phyloP scores from a whole-genome alignment of 2,797 vertebrate species.

The Sandelia bainsii region DNA sequence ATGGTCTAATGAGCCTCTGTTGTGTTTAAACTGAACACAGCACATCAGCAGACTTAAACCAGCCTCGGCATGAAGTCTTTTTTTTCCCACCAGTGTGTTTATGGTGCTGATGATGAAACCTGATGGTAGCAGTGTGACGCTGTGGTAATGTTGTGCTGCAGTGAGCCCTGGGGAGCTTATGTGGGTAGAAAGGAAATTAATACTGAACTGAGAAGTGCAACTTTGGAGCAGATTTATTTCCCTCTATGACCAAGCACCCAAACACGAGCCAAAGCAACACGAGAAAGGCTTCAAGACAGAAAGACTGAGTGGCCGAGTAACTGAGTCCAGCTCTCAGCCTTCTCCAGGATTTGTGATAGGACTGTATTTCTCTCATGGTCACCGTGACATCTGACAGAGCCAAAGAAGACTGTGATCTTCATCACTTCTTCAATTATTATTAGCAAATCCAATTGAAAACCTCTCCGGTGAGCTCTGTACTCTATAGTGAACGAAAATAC shows the following conservation, averaged over 20 bases:
- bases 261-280: background rate
- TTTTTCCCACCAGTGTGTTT: background rate
- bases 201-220: background rate
- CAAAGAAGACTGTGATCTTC: background rate
- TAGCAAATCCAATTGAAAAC: conserved; percentile 6
- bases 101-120: background rate
- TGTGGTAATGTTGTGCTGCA: background rate
- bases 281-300: background rate
- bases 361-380: background rate
- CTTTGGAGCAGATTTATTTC: background rate
- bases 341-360: background rate
- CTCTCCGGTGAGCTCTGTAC: background rate
- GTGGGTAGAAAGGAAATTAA: background rate
- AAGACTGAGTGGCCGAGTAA: no score
- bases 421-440: background rate
- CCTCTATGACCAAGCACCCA: background rate
- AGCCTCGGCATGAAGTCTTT: background rate
- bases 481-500: background rate
- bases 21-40: background rate
- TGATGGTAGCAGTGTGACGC: background rate
- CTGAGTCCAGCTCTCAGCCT: no score
- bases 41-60: background rate
- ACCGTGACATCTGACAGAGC: background rate
- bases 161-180: background rate
- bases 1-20: background rate